These are phyloP conservation scores for Notolabrus celidotus DNA, from an alignment of 2,797 vertebrate genomes.

Conservation along the genomic window DNA sequence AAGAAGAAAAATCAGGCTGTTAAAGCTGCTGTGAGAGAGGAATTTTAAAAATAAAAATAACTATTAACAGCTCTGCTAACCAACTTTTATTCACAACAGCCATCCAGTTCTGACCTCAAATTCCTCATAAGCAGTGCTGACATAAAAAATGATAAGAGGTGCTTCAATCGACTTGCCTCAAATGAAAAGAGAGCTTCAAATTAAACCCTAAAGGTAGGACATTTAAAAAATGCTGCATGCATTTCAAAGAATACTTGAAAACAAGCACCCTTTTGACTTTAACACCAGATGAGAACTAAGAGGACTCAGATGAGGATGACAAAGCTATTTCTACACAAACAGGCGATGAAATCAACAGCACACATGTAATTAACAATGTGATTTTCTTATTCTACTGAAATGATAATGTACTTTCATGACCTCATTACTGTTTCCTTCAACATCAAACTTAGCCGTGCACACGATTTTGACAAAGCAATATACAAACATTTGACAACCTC, in stretches of 20 bases:
- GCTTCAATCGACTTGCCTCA: neutral
- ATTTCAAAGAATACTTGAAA: neutral
- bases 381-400: neutral
- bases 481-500: neutral
- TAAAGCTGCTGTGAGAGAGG: too few relatives aligned
- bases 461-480: neutral
- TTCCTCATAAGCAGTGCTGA: slow-evolving; percentile 4
- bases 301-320: neutral
- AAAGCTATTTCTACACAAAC: neutral
- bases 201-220: neutral
- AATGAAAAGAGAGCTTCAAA: neutral
- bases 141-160: slow-evolving; percentile 30
- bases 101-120: slow-evolving; percentile 21
- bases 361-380: too few relatives aligned
- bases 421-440: neutral
- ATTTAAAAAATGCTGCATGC: neutral
- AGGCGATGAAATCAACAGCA: neutral
- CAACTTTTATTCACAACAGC: slow-evolving; percentile 7
- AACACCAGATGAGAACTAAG: neutral
- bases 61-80: slow-evolving; percentile 43
- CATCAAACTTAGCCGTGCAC: neutral
- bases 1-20: too few relatives aligned
- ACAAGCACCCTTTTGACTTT: neutral
- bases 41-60: neutral
- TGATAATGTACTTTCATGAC: neutral